Conservation (phyloP, 2,113 vertebrate species). For the Scomber colias region DNA sequence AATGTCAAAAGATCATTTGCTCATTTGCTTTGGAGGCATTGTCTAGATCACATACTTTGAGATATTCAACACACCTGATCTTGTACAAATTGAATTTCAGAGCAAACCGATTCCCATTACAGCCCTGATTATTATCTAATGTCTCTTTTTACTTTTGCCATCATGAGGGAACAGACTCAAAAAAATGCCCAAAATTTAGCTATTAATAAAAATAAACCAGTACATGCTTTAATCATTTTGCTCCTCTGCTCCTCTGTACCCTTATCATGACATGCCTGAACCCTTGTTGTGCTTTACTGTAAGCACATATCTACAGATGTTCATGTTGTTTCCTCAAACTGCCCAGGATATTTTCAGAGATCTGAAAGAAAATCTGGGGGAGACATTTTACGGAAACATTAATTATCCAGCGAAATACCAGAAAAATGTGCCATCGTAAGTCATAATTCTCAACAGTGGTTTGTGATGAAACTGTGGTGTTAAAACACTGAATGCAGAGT, state of each 20-base stretch:
- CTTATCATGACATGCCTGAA: constrained; percentile 42
- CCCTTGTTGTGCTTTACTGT: constrained; percentile 18
- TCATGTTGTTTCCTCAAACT: constrained; percentile 57
- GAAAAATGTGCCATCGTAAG: constrained; percentile 19
- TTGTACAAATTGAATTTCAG: neutral
- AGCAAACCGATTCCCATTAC: constrained; percentile 19
- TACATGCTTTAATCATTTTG: constrained; percentile 23
- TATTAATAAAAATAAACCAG: constrained; percentile 20
- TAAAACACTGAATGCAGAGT: constrained; percentile 48
- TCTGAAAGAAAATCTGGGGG: constrained; percentile 80
- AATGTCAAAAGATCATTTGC: constrained; percentile 14
- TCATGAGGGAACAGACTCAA: constrained; percentile 4
- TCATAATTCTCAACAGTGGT: constrained; percentile 40
- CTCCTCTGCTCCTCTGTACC: constrained; percentile 18
- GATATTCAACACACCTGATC: constrained; percentile 11
- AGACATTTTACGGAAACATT: constrained; percentile 68
- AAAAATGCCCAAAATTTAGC: constrained; percentile 6
- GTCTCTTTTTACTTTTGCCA: constrained; percentile 27
- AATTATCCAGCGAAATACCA: constrained; percentile 35
- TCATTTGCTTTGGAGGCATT: constrained; percentile 14
- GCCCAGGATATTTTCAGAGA: constrained; percentile 73
- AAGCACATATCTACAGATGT: constrained; percentile 41
- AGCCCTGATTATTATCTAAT: constrained; percentile 14
- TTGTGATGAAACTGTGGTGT: constrained; percentile 55
- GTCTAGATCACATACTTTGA: neutral